A percentile compares a stretch with the other conserved stretches of the same genome.
Conservation (phyloP, 2,888 invertebrate genomes). For the Labia minor region DNA sequence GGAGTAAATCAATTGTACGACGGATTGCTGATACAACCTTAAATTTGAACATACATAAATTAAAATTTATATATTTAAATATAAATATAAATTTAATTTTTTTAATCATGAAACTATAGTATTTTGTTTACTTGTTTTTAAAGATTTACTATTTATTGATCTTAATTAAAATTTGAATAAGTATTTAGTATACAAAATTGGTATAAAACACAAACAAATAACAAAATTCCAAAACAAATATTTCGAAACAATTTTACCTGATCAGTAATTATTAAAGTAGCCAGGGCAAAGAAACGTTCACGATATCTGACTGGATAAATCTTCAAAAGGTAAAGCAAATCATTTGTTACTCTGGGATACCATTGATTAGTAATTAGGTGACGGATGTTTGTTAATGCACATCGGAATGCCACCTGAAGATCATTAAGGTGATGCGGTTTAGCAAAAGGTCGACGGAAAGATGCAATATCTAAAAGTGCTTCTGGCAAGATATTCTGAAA, state of each 20-base stretch:
- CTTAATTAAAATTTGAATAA: no score
- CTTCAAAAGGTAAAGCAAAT: not conserved
- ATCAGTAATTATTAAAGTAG: not conserved
- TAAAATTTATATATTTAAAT: no score
- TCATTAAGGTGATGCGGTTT: not conserved
- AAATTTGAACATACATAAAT: no score
- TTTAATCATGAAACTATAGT: no score
- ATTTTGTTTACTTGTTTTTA: no score
- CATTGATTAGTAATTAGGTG: not conserved
- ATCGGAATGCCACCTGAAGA: not conserved
- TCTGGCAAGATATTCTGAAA: not conserved
- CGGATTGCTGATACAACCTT: not conserved
- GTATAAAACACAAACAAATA: no score
- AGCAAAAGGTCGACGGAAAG: not conserved
- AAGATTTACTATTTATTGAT: no score
- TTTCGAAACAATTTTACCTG: not conserved
- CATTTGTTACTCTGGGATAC: not conserved
- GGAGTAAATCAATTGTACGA: not conserved
- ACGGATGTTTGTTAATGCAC: not conserved
- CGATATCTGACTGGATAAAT: not conserved
- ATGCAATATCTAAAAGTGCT: not conserved
- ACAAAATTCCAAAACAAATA: no score
- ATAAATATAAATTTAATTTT: no score
- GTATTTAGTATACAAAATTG: no score
- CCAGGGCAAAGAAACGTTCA: not conserved